Evolutionary conservation across 2,797 vertebrate genomes (phyloP).

Genomic region (Crenuchus spilurus): DNA sequence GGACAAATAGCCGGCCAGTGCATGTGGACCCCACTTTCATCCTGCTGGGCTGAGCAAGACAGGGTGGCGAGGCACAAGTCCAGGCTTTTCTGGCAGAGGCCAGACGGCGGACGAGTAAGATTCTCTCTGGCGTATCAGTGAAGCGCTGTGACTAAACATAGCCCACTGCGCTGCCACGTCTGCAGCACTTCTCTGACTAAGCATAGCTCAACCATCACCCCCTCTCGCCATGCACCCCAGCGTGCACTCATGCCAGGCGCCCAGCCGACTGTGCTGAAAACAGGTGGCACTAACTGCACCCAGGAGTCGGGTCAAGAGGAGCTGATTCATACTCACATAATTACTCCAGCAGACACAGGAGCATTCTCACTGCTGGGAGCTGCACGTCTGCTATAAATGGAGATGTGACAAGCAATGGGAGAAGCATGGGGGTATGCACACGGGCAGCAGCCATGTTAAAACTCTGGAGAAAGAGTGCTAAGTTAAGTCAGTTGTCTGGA

Average conservation of each 20-base stretch:
- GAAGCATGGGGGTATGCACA: background rate
- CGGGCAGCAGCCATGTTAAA: background rate
- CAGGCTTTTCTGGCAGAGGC: constrained; percentile 15
- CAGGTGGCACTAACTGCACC: constrained; percentile 56
- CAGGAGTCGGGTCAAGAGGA: constrained; percentile 46
- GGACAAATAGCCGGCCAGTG: too few relatives aligned
- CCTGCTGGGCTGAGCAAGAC: constrained; percentile 4
- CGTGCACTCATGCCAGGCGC: constrained; percentile 38
- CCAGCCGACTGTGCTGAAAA: constrained; percentile 53
- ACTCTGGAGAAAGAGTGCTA: too few relatives aligned
- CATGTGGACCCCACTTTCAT: background rate
- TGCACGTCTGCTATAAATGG: constrained; percentile 23
- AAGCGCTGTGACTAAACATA: constrained; percentile 50
- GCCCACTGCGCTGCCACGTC: constrained; percentile 12
- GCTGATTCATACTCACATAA: constrained; percentile 59
- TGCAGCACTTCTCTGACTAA: constrained; percentile 50
- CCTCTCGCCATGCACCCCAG: background rate
- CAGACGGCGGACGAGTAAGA: constrained; percentile 21
- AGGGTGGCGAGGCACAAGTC: constrained; percentile 11
- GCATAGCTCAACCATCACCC: constrained; percentile 42
- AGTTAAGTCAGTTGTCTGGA: too few relatives aligned
- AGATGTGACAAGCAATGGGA: background rate
- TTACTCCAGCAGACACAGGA: constrained; percentile 48
- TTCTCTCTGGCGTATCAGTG: constrained; percentile 27
- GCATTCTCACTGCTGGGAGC: constrained; percentile 17